Evolutionary conservation across 2,797 vertebrate species (phyloP).

Genomic region (Tamandua tetradactyla): DNA sequence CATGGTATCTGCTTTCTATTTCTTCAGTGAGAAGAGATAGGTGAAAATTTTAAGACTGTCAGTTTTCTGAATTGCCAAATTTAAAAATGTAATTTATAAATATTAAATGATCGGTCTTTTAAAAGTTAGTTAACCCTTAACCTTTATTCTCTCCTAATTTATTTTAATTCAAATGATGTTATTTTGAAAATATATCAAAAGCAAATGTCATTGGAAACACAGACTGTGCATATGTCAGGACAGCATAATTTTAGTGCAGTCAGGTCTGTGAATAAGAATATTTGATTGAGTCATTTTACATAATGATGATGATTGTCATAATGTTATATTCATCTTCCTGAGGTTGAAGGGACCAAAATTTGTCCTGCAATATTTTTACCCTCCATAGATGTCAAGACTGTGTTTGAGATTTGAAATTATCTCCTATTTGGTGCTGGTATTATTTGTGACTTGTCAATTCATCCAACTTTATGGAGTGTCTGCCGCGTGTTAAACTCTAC

Average conservation of each 20-base stretch:
- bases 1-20: not conserved
- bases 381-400: not conserved
- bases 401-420: not conserved
- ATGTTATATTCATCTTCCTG: not conserved
- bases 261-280: not conserved
- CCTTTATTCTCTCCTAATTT: conserved; percentile 5
- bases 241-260: not conserved
- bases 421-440: not conserved
- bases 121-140: not conserved
- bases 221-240: not conserved
- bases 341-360: not conserved
- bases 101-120: conserved; percentile 20
- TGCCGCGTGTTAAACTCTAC: not conserved
- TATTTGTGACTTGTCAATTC: conserved; percentile 7
- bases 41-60: not conserved
- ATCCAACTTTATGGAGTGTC: not conserved
- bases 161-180: not conserved
- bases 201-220: not conserved
- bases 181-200: conserved; percentile 17
- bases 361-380: not conserved
- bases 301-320: not conserved
- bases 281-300: not conserved
- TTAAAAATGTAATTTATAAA: conserved; percentile 33
- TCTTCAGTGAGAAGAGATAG: not conserved
- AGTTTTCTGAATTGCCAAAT: conserved; percentile 8